Base-by-base conservation (phyloP, 1,140 invertebrate species). In the Apolygus lucorum region DNA sequence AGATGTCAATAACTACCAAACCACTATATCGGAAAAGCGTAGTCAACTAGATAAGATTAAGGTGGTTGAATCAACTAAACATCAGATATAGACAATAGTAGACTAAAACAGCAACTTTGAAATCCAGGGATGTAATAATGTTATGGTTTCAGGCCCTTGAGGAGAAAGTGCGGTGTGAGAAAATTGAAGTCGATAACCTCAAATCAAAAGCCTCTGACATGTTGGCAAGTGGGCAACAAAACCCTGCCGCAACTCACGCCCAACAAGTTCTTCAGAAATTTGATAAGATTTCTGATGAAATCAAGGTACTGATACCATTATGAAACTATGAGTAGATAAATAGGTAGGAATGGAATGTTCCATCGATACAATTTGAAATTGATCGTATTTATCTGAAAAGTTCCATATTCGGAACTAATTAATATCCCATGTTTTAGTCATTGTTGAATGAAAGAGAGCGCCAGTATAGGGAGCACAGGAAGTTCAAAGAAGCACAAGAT, bases 401-500 rank as follows among this genome's bases (percentile, higher is more conserved):
- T n/a, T n/a, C n/a, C n/a, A n/a, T n/a, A n/a, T 42, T 4, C 34
- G 34, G 4, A 26, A 22, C 2, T 63, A 2, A 68, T 70, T 64
- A 26, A n/a, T 70, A 68, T 42, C 25, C 17, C 34, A 8, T 42
- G 34, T 59, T 82, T 67, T 78, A 88, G 80, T 89, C 87, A 76
- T 74, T 95, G 26, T 77, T 92, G 24, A 79, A 82, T 17, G 90
- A 94, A 77, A 82, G 91, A 52, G 90, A 95, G 79, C 86, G 90
- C 74, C 90, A 94, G 76, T 93, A 90, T 74, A 88, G 90, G 77
- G 91, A 95, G 79, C 92, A 95, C 77, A 85, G 90, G 69, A 78
- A 87, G 24, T 95, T 93, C 74, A 95, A 94, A 78, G 91, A 94
- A 80, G 90, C 91, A 52, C 88, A 91, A 73, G 92, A 96, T 77